phyloP scores from a whole-genome alignment of 2,113 vertebrate species.

The Philantomba maxwellii region DNA sequence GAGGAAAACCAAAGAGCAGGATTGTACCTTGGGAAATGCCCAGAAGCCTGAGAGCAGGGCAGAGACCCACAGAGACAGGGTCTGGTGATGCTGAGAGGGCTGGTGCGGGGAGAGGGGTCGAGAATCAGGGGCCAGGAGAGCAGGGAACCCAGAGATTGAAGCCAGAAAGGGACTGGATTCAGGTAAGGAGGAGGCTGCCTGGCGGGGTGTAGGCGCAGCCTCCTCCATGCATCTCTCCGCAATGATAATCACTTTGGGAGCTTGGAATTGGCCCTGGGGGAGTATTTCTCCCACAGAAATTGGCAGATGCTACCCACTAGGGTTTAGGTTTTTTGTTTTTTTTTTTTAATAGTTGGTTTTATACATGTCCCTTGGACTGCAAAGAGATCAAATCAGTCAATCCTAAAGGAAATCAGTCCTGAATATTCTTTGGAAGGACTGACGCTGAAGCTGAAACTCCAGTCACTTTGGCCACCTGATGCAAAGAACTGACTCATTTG shows the following conservation, averaged over 20 bases:
- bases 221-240: rapidly evolving
- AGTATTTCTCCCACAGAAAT: background rate
- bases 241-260: rapidly evolving
- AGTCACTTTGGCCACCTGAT: background rate
- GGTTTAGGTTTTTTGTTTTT: background rate
- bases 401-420: background rate
- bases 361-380: background rate
- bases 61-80: background rate
- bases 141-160: background rate
- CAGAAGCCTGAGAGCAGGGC: background rate
- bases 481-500: background rate
- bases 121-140: background rate
- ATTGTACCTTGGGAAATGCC: background rate
- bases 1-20: background rate
- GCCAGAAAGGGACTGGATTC: background rate
- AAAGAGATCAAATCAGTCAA: background rate
- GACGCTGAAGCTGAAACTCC: background rate
- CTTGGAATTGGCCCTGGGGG: background rate
- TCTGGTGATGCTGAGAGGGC: background rate
- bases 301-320: background rate
- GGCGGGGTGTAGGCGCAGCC: rapidly evolving
- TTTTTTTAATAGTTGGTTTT: background rate
- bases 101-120: rapidly evolving
- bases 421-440: background rate
- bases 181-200: rapidly evolving